Conservation (phyloP, 2,797 vertebrate genomes). For the Zalophus californianus region DNA sequence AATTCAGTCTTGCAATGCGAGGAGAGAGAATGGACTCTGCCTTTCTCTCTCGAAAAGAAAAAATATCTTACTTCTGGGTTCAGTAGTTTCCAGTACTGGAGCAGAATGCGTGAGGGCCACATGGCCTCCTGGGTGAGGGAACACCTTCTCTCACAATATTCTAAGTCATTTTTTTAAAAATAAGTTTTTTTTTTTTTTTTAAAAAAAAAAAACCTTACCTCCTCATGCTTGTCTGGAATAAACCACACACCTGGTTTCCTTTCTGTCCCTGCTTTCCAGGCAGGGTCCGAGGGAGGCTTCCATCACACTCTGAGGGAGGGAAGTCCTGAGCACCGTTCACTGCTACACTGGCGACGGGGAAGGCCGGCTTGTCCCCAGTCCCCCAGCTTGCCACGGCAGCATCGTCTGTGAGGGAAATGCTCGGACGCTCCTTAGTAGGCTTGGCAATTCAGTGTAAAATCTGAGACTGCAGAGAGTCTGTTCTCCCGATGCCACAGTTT, state of each 20-base stretch:
- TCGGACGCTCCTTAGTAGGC: not conserved
- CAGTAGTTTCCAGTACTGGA: not conserved
- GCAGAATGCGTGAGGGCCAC: not conserved
- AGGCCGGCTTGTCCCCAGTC: not conserved
- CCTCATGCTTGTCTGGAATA: not conserved
- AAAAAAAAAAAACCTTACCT: not conserved
- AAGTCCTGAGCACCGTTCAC: not conserved
- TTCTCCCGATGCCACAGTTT: not conserved
- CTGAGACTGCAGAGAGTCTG: not conserved
- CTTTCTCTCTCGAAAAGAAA: not conserved
- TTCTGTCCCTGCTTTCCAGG: not conserved
- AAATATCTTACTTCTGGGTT: not conserved
- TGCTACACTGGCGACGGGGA: accelerated
- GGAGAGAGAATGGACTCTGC: not conserved
- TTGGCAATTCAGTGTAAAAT: not conserved
- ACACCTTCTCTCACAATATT: not conserved
- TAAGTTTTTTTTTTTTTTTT: not conserved
- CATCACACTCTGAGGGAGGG: not conserved
- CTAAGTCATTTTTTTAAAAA: not conserved
- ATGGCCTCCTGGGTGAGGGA: not conserved
- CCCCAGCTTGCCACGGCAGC: not conserved
- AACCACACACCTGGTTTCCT: not conserved
- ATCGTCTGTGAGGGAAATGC: accelerated
- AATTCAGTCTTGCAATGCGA: not conserved
- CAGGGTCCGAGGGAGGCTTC: not conserved